Base-by-base conservation (phyloP, 2,113 vertebrate genomes). In the Lates calcarifer region DNA sequence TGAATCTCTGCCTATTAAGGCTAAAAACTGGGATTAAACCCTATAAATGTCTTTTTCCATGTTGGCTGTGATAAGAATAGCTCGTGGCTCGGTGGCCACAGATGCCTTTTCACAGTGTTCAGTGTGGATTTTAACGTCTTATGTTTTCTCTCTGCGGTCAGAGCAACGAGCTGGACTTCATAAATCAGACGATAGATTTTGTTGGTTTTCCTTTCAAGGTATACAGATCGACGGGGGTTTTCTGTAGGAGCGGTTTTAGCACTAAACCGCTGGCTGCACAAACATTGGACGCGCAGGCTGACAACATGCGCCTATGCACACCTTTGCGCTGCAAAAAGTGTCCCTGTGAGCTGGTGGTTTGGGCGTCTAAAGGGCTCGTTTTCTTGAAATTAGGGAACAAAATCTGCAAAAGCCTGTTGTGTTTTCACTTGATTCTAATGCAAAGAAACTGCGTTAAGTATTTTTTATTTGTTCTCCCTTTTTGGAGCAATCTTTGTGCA, bases 161-260 rank as follows among this genome's bases (percentile, higher is more conserved):
- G 56, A 45, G 93, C 91, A 87, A 57, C 87, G 90, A 90, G 89
- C 90, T 91, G 85, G 91, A 94, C 91, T 91, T 88, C 93, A 95
- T 95, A 95, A 95, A 95, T 95, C 94, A 94, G 90, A 86, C 90
- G 80, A 86, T 89, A 83, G 83, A 93, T 92, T 90, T 83, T 89
- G 94, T 91, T 94, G 90, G 87, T 90, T 94, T 94, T 90, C 83
- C 93, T 93, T 94, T 94, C 91, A 94, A 93, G 92, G 93, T 92
- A 29, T 78, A 39, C 83, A 70, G 88, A 89, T 87, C 77, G 91
- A 87, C 90, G 92, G 90, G 89, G 87, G 87, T 81, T 90, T 90
- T 92, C 83, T 89, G 91, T 71, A 80, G 82, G 82, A 75, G 91
- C 75, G 91, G 88, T 84, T 47, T 81, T 49, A 41, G 90, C 91